Conservation (phyloP, 1,140 invertebrate species). For the Aleiodes sp. region DNA sequence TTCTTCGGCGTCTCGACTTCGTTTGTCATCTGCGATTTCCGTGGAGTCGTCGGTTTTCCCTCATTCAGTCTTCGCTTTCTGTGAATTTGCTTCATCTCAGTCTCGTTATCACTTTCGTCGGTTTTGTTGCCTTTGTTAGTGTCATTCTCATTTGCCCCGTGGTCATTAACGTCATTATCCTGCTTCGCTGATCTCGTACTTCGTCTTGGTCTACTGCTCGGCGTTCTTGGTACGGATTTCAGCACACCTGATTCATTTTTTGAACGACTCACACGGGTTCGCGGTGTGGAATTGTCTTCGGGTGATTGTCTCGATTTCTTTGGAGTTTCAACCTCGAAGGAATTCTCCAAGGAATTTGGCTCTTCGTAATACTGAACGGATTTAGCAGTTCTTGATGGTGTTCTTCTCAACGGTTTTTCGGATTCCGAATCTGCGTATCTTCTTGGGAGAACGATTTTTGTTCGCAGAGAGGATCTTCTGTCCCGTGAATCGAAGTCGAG, state of each 20-base stretch:
- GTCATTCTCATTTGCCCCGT: background rate
- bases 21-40: too few relatives aligned
- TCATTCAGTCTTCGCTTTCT: slow-evolving; percentile 36
- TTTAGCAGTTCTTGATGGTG: background rate
- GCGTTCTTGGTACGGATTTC: background rate
- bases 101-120: slow-evolving; percentile 23
- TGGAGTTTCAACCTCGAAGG: background rate
- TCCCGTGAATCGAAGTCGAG: background rate
- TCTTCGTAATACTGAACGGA: background rate
- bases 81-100: slow-evolving; percentile 50
- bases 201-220: background rate
- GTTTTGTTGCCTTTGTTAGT: slow-evolving; percentile 9
- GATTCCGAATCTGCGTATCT: background rate
- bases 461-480: slow-evolving; percentile 6
- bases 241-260: background rate
- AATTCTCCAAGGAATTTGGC: background rate
- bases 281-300: background rate
- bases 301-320: background rate
- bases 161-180: background rate
- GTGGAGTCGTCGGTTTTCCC: slow-evolving; percentile 5
- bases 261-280: background rate
- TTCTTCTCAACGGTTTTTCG: background rate
- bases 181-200: background rate
- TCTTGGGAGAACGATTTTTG: background rate
- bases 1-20: background rate